Evolutionary conservation across 2,888 invertebrate genomes (phyloP), one percentile per base, ranked within the genome.

Genomic region (Caenorhabditis sp.): DNA sequence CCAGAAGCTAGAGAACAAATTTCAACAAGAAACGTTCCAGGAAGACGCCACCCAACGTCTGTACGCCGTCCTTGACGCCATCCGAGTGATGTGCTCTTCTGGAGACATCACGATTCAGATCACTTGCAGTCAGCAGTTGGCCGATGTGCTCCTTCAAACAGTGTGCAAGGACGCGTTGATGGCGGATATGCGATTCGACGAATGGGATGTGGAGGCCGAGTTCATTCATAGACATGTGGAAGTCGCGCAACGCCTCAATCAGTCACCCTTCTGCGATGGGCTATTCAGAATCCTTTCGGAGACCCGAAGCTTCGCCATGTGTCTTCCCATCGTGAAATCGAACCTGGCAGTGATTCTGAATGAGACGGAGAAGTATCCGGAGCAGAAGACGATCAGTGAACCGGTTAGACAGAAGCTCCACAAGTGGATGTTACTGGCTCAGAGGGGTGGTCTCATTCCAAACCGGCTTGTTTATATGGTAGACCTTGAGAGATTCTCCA

Each of bases 291-390:
- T 87, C 10, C 75, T 88, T 0, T 56, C 80, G 10, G 85, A 86
- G 19, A 73, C 70, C 5, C 85, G 80, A 7, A 77, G 85, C 56
- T 84, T 86, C 31, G 85, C 82, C 56, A 80, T 72, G 51, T 82
- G 81, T 44, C 58, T 88, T 4, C 88, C 88, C 2, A 73, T 88
- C 7, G 61, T 88, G 58, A 88, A 87, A 66, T 82, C 88, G 7
- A 59, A 63, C 22, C 59, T 88, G 26, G 86, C 84, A 1, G 63
- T 77, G 16, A 61, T 87, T 63, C 68, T 88, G 16, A 80, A 72
- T 26, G 84, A 84, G 5, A 66, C 83, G 0, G 79, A 75, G 16
- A 63, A 64, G 19, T 72, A 49, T 7, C 64, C 80, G 22, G 80
- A 75, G 2, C 51, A 59, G 3, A 8, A 4, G 1, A 31, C 64